Base-by-base conservation (phyloP, 37 sponge, comb jelly and placozoan genomes). In the Corticium candelabrum region DNA sequence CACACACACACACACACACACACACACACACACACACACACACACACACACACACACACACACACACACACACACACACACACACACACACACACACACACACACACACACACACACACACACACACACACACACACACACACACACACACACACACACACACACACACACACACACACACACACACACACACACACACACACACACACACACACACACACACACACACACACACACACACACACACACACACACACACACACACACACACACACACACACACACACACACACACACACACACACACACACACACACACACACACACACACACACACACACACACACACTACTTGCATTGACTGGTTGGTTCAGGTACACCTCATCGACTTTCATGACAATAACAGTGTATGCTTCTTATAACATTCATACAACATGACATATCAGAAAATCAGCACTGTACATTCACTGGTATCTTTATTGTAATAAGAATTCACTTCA, bases 171-270 rank as follows among this genome's bases (percentile, higher is more conserved):
- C 11, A 43, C 56, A 43, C 56, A 43, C 56, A 43, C 56, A 43
- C 56, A 43, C 56, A 43, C 56, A 43, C 56, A 43, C 56, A 43
- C 56, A 43, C 56, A 43, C 56, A 43, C 56, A 43, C 56, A 43
- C 56, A 43, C 56, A 43, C 56, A 43, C 56, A 43, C 56, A 43
- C 56, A 43, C 56, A 43, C 56, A 43, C 56, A 43, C 56, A 43
- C 56, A 11, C 56, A 43, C 56, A 43, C 56, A 43, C 56, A 43
- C 5, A 43, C 56, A 43, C 56, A 43, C 56, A 43, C 11, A 11
- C 56, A 43, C 56, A 11, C 56, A 43, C 56, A 11, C 56, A 43
- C 56, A 43, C 56, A 43, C 56, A 43, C 56, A 43, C 56, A 43
- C 11, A 11, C 56, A 43, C 56, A 43, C 56, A 11, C 56, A 43